A percentile compares a stretch with the other conserved stretches of the same genome.
Conservation (phyloP, 1,140 invertebrate species). For the Aphidius gifuensis region DNA sequence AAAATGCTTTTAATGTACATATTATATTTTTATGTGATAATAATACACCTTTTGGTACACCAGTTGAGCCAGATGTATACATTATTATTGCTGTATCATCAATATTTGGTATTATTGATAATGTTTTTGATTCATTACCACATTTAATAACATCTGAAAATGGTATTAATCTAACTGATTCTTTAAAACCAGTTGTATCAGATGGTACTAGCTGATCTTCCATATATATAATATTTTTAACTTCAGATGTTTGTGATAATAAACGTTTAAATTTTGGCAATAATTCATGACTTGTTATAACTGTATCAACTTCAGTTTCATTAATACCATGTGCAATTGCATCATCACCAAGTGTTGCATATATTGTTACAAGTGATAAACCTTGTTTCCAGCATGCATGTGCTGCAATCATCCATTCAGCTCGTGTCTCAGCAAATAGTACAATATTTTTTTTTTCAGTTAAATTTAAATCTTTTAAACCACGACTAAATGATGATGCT, state of each 20-base stretch:
- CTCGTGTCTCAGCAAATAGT: slow-evolving; percentile 95
- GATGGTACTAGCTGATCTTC: slow-evolving; percentile 77
- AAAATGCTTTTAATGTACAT: slow-evolving; percentile 82
- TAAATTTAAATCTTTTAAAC: slow-evolving; percentile 68
- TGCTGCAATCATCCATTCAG: slow-evolving; percentile 95
- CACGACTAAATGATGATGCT: slow-evolving; percentile 75
- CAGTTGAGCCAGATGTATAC: slow-evolving; percentile 94
- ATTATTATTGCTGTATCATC: slow-evolving; percentile 89
- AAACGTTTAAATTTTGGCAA: slow-evolving; percentile 85
- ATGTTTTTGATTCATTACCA: slow-evolving; percentile 39
- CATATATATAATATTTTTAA: slow-evolving; percentile 84
- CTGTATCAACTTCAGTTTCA: slow-evolving; percentile 89
- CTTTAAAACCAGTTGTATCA: slow-evolving; percentile 65
- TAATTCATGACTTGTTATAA: slow-evolving; percentile 86
- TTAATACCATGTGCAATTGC: slow-evolving; percentile 94
- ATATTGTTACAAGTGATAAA: slow-evolving; percentile 86
- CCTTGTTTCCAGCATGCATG: slow-evolving; percentile 92
- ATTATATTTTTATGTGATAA: slow-evolving; percentile 91
- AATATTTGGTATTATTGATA: slow-evolving; percentile 59
- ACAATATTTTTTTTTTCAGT: slow-evolving; percentile 72
- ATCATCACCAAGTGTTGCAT: slow-evolving; percentile 94
- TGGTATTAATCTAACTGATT: slow-evolving; percentile 38
- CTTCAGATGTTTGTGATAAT: slow-evolving; percentile 64
- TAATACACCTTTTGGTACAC: slow-evolving; percentile 83
- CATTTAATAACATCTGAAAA: slow-evolving; percentile 40